phyloP scores from a whole-genome alignment of 1,140 invertebrate species.

The Drosophila novamexicana region DNA sequence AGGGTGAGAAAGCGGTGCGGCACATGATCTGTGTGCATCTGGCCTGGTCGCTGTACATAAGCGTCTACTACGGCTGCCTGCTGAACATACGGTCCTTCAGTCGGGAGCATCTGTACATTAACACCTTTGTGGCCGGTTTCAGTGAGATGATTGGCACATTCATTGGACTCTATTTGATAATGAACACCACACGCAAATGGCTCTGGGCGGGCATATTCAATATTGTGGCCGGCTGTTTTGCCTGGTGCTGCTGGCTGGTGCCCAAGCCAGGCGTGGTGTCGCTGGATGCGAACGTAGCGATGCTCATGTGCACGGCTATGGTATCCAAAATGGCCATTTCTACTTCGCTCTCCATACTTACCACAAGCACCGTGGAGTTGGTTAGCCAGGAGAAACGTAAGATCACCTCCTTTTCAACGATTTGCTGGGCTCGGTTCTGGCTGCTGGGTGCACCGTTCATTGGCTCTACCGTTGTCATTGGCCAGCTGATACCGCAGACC shows the following conservation, averaged over 20 bases:
- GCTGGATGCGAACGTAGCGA: constrained; percentile 66
- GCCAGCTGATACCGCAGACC: constrained; percentile 79
- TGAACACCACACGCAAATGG: constrained; percentile 80
- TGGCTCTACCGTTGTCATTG: constrained; percentile 76
- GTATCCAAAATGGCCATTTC: constrained; percentile 83
- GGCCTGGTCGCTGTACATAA: constrained; percentile 83
- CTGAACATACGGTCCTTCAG: constrained; percentile 84
- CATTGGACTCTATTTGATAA: constrained; percentile 80
- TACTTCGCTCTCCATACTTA: constrained; percentile 78
- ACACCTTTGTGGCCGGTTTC: constrained; percentile 80
- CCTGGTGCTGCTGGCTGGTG: constrained; percentile 79
- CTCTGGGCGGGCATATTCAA: constrained; percentile 80
- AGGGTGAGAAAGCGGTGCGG: constrained; percentile 71
- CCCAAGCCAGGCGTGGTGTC: constrained; percentile 64
- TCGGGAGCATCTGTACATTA: constrained; percentile 81
- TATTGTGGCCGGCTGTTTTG: constrained; percentile 75
- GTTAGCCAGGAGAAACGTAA: constrained; percentile 77
- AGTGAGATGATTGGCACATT: constrained; percentile 84
- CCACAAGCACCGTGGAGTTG: constrained; percentile 81
- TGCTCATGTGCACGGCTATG: constrained; percentile 82
- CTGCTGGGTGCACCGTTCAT: constrained; percentile 81
- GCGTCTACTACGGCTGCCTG: constrained; percentile 84
- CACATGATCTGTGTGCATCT: constrained; percentile 79
- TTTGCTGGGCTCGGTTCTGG: constrained; percentile 83
- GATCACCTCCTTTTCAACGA: constrained; percentile 78